Evolutionary conservation across 1,140 invertebrate species (phyloP).

Genomic region (Temnothorax curvispinosus): DNA sequence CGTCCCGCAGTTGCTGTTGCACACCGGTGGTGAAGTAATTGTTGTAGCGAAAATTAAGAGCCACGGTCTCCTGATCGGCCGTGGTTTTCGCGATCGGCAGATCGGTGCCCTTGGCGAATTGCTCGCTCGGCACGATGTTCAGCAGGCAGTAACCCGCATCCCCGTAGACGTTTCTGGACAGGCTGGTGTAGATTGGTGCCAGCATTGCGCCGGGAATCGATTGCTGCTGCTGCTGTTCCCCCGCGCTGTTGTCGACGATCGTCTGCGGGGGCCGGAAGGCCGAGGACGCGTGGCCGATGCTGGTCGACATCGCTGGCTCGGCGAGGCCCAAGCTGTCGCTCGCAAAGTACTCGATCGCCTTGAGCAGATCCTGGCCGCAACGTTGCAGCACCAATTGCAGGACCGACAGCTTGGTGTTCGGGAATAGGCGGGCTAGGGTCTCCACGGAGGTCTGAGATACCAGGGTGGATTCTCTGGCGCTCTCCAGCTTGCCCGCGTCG

Average conservation of each 20-base stretch:
- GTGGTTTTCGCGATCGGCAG: conserved; percentile 63
- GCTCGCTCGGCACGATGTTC: conserved; percentile 77
- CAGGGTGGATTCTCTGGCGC: conserved; percentile 57
- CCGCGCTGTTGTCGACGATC: conserved; percentile 20
- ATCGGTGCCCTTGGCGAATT: conserved; percentile 59
- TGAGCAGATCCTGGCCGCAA: conserved; percentile 94
- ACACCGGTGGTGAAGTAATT: conserved; percentile 75
- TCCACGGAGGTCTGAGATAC: conserved; percentile 91
- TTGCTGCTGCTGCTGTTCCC: conserved; percentile 43
- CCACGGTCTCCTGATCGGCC: conserved; percentile 70
- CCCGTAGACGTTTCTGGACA: conserved; percentile 76
- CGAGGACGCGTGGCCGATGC: conserved; percentile 54
- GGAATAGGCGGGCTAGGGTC: conserved; percentile 94
- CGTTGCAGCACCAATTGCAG: conserved; percentile 94
- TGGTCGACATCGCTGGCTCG: conserved; percentile 37
- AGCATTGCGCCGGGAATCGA: conserved; percentile 49
- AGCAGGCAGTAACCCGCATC: conserved; percentile 78
- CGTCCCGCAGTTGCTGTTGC: conserved; percentile 76
- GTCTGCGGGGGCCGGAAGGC: conserved; percentile 75
- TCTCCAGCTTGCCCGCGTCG: conserved; percentile 59
- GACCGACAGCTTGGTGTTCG: conserved; percentile 93
- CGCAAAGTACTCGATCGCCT: conserved; percentile 90
- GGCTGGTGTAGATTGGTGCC: conserved; percentile 75
- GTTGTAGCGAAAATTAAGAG: conserved; percentile 77
- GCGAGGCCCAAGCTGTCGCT: conserved; percentile 74